phyloP scores from a whole-genome alignment of 2,113 vertebrate species.

The Leuciscus idus region DNA sequence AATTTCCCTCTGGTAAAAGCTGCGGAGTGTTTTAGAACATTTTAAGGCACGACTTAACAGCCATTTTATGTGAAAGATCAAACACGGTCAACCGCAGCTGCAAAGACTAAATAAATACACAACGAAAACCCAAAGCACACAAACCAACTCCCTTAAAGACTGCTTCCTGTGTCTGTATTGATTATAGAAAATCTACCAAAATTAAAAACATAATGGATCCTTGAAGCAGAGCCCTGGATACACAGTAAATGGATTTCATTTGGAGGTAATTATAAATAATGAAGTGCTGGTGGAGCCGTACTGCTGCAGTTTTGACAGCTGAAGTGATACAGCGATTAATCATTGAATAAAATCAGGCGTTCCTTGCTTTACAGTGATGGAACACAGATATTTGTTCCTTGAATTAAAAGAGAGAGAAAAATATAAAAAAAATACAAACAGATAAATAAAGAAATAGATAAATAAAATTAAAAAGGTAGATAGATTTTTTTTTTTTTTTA shows the following conservation, averaged over 20 bases:
- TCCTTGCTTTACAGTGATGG: constrained; percentile 69
- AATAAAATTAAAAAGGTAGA: background rate
- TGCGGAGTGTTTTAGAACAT: constrained; percentile 25
- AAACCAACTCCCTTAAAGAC: background rate
- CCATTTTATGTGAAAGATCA: constrained; percentile 36
- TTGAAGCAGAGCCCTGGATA: constrained; percentile 34
- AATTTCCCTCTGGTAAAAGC: constrained; percentile 45
- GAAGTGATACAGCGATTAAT: constrained; percentile 71
- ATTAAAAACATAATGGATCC: constrained; percentile 73
- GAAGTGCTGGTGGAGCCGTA: constrained; percentile 71
- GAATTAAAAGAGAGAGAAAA: background rate
- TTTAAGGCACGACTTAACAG: constrained; percentile 32
- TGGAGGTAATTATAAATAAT: constrained; percentile 74
- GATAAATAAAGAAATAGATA: background rate
- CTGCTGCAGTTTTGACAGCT: constrained; percentile 58
- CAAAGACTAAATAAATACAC: constrained; percentile 33
- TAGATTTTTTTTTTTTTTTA: background rate
- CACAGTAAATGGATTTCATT: constrained; percentile 44
- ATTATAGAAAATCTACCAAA: constrained; percentile 66
- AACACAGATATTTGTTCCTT: constrained; percentile 61
- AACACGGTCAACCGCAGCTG: constrained; percentile 29
- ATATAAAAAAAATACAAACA: background rate
- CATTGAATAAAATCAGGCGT: constrained; percentile 64
- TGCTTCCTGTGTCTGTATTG: constrained; percentile 33
- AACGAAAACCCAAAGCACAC: background rate